Evolutionary conservation across 23 tunicate genomes (phyloP), one percentile per base, ranked within the genome.

Genomic region (Halocynthia roretzi): DNA sequence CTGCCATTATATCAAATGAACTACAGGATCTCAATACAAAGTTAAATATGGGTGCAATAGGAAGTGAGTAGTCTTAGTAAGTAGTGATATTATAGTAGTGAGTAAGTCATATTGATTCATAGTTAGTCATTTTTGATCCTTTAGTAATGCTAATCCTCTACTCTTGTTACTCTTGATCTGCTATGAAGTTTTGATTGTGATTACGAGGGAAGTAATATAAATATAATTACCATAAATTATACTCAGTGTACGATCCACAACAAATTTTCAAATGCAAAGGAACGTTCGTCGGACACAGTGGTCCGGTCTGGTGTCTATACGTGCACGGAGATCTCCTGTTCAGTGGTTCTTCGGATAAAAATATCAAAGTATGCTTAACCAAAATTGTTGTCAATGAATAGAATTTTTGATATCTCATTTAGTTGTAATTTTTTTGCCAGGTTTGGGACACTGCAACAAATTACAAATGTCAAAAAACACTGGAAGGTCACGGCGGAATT

Each of bases 211-310:
- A n/a, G n/a, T n/a, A n/a, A n/a, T n/a, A n/a, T n/a, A n/a, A 57
- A 57, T 57, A 57, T 14, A 57, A 57, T 18, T 9, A 9, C 71
- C 10, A 18, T 67, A 12, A 10, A 14, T 12, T 74, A 31, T 72
- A 61, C 68, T 7, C 80, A 87, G 93, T 76, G 31, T 87, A 53
- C 60, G 98, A 93, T 54, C 93, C 93, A 5, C 98, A 93, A 62
- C 93, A 93, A 83, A 93, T 93, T 12, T 93, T 93, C 94, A 93
- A 93, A 55, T 87, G 93, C 94, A 93, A 93, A 70, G 98, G 98
- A 52, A 93, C 98, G 50, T 93, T 93, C 72, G 98, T 93, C 9
- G 98, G 98, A n/a, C 98, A 93, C 68, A 79, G 81, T 48, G 98
- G 98, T 8, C 98, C 93, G 8, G 98, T 93, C n/a, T 93, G 98